Conservation (phyloP, 2,797 vertebrate species). For the Acanthurus leucopareius region DNA sequence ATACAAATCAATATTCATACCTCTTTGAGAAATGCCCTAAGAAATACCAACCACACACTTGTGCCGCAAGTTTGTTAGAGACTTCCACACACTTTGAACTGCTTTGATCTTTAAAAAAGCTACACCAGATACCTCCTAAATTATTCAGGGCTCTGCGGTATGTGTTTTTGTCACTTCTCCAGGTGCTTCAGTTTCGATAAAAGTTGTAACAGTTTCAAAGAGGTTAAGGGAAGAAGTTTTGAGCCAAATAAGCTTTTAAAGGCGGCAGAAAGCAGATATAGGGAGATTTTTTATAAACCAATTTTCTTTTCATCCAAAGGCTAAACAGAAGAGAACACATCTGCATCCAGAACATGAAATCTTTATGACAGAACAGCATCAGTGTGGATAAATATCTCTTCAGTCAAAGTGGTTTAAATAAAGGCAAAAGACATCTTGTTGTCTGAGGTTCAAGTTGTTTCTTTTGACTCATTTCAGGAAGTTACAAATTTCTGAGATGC, state of each 20-base stretch:
- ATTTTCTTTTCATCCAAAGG: too few species aligned
- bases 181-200: not conserved
- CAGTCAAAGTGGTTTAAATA: not conserved
- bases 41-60: not conserved
- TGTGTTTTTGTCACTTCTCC: constrained; percentile 1
- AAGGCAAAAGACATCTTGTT: not conserved
- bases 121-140: not conserved
- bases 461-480: not conserved
- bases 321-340: not conserved
- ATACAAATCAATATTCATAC: not conserved
- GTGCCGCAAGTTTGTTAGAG: too few species aligned
- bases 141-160: not conserved
- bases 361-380: not conserved
- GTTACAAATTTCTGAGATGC: not conserved
- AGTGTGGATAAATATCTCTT: not conserved
- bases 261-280: not conserved
- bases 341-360: not conserved
- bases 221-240: not conserved
- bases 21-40: not conserved
- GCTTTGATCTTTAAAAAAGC: not conserved
- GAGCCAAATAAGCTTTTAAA: not conserved
- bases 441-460: not conserved
- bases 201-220: not conserved
- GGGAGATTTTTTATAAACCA: not conserved
- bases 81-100: not conserved